Evolutionary conservation across 2,888 invertebrate genomes (phyloP), one percentile per base, ranked within the genome.

Genomic region (Heterodera filipjevi): DNA sequence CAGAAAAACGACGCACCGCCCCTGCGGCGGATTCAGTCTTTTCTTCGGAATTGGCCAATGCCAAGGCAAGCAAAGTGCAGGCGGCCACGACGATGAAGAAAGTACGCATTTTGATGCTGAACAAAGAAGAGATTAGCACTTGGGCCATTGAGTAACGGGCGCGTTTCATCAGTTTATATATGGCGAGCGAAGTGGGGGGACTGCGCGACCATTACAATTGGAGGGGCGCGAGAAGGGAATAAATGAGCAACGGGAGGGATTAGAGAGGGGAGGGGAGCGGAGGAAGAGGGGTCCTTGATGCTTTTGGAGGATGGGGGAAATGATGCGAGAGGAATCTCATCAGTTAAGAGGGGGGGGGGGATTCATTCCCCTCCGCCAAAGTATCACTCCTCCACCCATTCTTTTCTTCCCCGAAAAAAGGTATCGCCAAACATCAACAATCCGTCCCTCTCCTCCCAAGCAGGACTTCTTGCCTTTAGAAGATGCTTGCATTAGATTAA

Each of bases 1-100:
- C 22, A 10, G 71, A 71, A 71, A 71, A 10, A 30, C 49, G 16
- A 74, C 59, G 3, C 14, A 49, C 64, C 39, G 46, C 19, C 19
- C 33, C 68, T 16, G 68, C 68, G 30, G 68, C 68, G 14, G 19
- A 49, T 8, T 53, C 44, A 10, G 75, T 32, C 75, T 75, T 75
- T 19, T 75, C 75, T 2, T 64, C 75, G 16, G 75, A 66, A 64
- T 64, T 75, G 33, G 75, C 75, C 44, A 75, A 33, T 22, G 68
- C 75, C 39, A 75, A 64, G 8, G 66, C 66, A 32, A 75, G 33
- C 12, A 75, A 35, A 22, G 75, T n/a, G 46, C 66, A 68, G 46
- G 75, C 66, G 35, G 59, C 35, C 30, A 75, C 10, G 12, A 32
- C 19, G 30, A 75, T 33, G 66, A 64, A 33, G 30, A 66, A 35